Base-by-base conservation (phyloP, 2,113 vertebrate genomes). In the Stegostoma tigrinum region DNA sequence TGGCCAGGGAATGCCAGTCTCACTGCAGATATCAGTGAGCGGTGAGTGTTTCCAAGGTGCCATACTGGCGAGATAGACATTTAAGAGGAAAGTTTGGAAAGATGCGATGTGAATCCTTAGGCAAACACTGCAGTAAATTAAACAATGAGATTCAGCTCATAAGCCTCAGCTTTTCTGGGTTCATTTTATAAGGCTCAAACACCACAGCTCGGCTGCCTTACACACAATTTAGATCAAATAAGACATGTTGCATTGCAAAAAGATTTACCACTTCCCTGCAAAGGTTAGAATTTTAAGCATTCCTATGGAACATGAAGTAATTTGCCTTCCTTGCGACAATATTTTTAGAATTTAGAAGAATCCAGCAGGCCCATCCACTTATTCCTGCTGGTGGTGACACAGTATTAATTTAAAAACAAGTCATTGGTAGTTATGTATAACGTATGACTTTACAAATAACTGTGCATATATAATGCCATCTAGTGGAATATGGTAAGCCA, bases 401-500 rank as follows among this genome's bases (percentile, higher is more conserved):
- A 21, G 94, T 27, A 95, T 95, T 70, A 30, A 95, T 95, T 95
- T 75, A 14, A 34, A 75, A 45, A 95, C 38, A 72, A 75, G 45
- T 48, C 42, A 95, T 95, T 52, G 24, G 67, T 75, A 72, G 24
- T 95, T 95, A 52, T 30, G 42, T 72, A 15, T 72, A 52, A 72
- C 4, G 27, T 48, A 30, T 48, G 68, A 48, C 68, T 95, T 38
- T 72, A 72, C 93, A 95, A 93, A 5, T 72, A 72, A 72, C 93
- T 72, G 68, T 95, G 94, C 94, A 95, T 72, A 72, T 45, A 72
- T 45, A 42, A 95, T 70, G 94, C 94, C 94, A 95, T 95, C 94
- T 95, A 95, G 94, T 95, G 94, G 94, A 75, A 45, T 52, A 48
- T 75, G 27, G 19, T 24, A 75, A 95, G 45, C 38, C n/a, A 83